Conservation (phyloP, 2,113 vertebrate species). For the Plecturocebus donacophilus region DNA sequence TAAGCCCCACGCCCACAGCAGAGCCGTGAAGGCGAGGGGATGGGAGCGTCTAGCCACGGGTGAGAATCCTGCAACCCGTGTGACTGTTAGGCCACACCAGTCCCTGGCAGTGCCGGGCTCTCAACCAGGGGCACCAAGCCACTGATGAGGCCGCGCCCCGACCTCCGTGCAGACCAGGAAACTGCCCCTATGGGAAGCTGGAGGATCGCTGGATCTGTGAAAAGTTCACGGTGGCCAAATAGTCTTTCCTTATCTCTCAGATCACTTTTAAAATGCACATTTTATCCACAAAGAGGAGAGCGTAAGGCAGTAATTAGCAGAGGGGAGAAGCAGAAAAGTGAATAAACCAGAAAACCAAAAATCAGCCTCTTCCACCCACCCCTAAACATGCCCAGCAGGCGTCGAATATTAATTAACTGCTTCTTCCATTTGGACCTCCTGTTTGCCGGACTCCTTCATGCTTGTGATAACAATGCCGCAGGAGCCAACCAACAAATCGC, state of each 20-base stretch:
- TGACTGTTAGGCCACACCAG: background rate
- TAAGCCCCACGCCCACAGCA: background rate
- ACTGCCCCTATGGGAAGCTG: background rate
- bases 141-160: fast-evolving
- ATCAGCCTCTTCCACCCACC: background rate
- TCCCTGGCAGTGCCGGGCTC: background rate
- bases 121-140: background rate
- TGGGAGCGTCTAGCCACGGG: background rate
- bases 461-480: background rate
- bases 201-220: background rate
- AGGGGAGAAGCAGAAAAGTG: background rate
- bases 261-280: slow-evolving; percentile 43
- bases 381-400: background rate
- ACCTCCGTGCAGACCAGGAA: background rate
- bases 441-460: background rate
- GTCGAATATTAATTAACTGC: background rate
- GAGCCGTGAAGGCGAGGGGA: background rate
- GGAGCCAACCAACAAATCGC: background rate
- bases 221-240: background rate
- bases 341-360: slow-evolving; percentile 2
- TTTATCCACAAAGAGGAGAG: background rate
- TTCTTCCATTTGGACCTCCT: background rate
- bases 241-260: background rate
- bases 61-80: background rate
- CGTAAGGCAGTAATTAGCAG: background rate